These are phyloP conservation scores for Synanthedon tipuliformis DNA, from an alignment of 2,888 invertebrate species.

Conservation along the genomic window DNA sequence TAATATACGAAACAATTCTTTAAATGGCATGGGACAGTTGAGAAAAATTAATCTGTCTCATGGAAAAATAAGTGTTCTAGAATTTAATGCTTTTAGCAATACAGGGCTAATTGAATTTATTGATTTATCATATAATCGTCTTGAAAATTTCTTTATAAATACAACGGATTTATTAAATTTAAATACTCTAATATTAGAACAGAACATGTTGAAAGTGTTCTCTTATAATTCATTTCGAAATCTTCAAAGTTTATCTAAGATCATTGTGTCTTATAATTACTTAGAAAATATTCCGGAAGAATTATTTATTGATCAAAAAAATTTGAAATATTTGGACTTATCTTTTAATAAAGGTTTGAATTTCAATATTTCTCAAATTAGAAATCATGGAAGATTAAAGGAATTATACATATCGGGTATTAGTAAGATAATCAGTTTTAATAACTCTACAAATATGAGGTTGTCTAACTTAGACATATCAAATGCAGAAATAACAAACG, in stretches of 20 bases:
- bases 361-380: conserved; percentile 17
- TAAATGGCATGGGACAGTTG: conserved; percentile 32
- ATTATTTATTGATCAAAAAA: conserved; percentile 19
- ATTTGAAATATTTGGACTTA: conserved; percentile 30
- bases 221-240: conserved; percentile 15
- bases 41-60: conserved; percentile 35
- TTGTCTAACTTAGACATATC: conserved; percentile 24
- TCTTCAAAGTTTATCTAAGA: conserved; percentile 17
- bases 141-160: conserved; percentile 30
- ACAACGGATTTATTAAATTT: conserved; percentile 26
- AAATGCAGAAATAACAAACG: conserved; percentile 20
- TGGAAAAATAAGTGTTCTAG: conserved; percentile 25
- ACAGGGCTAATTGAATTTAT: conserved; percentile 29
- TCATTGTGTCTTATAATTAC: conserved; percentile 28
- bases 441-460: conserved; percentile 8
- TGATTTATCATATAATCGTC: conserved; percentile 39
- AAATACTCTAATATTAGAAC: conserved; percentile 24
- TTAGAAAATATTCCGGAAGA: conserved; percentile 17
- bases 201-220: conserved; percentile 30
- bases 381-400: conserved; percentile 14
- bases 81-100: conserved; percentile 32
- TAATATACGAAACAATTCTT: conserved; percentile 32
- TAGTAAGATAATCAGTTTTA: conserved; percentile 17
- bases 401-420: conserved; percentile 29
- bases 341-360: conserved; percentile 31